Evolutionary conservation across 2,888 invertebrate genomes (phyloP), one percentile per base, ranked within the genome.

Genomic region (Cosmopolites sordidus): DNA sequence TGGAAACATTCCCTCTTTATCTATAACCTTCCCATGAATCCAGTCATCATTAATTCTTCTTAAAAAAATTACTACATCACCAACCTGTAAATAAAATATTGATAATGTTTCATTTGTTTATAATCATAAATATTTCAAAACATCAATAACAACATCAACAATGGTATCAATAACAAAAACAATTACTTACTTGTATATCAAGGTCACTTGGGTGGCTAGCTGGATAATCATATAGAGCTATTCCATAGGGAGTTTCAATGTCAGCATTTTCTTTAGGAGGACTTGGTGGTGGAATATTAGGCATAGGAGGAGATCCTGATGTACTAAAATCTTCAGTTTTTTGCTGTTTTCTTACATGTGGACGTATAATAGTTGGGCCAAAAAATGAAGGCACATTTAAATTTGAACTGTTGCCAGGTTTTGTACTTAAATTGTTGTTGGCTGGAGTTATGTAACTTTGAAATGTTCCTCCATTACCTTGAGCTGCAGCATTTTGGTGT

Each of bases 1-100:
- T 1, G 93, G 93, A 74, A 93, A 92, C 61, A 92, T 83, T 33
- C 93, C 93, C 69, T 85, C 83, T 48, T 80, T 81, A 48, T 73
- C 73, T 45, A 66, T 64, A 48, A 85, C 73, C 62, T 81, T 80
- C 4, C 93, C 93, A 68, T 80, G 83, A 59, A 87, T 74, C 93
- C 93, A 94, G 61, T 90, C 89, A 27, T 81, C 78, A 68, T 89
- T 88, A 17, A 91, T 77, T 65, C 82, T 79, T 64, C 82, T 79
- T 62, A 86, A 70, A 64, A 93, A 73, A 60, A 83, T 79, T 54
- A 94, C 84, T 59, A 81, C 79, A 62, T 92, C 85, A 62, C 84
- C 83, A 48, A 78, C 79, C 86, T 90, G 76, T 14, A 78, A 78
- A 64, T 47, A 60, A 60, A 45, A 38, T 45, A 33, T 22, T 22